Conservation (phyloP, 2,888 invertebrate genomes). For the Cheilosia variabilis region DNA sequence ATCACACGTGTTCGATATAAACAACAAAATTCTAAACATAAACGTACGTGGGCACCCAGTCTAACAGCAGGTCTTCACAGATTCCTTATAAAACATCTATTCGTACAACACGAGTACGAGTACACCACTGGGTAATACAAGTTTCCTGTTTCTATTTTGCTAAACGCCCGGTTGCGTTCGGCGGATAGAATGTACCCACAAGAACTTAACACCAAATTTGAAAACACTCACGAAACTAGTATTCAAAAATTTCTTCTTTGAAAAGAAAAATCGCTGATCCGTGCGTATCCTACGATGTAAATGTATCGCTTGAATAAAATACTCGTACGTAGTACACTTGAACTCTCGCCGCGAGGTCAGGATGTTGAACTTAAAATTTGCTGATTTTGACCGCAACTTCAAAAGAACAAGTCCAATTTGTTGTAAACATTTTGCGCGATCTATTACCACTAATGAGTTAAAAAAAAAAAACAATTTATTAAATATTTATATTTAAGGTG, state of each 20-base stretch:
- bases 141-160: conserved; percentile 20
- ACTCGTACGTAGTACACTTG: background rate
- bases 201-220: conserved; percentile 22
- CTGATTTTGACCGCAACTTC: conserved; percentile 2
- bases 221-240: conserved; percentile 6
- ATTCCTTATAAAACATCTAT: conserved; percentile 12
- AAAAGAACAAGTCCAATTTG: conserved; percentile 4
- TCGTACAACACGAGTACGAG: background rate
- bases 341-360: conserved; percentile 1
- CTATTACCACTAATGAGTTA: conserved; percentile 15
- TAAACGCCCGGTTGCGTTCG: conserved; percentile 3
- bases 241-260: background rate
- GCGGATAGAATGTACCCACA: background rate
- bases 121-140: background rate
- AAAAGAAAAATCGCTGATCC: background rate
- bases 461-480: conserved; percentile 39
- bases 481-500: conserved; percentile 50
- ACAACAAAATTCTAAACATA: conserved; percentile 47
- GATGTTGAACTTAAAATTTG: conserved; percentile 33
- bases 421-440: conserved; percentile 28
- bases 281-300: background rate
- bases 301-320: background rate
- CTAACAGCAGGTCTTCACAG: conserved; percentile 18
- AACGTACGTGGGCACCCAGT: conserved; percentile 15
- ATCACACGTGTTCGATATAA: conserved; percentile 53